Conservation (phyloP, 2,113 vertebrate genomes). For the Macheiramphus alcinus region DNA sequence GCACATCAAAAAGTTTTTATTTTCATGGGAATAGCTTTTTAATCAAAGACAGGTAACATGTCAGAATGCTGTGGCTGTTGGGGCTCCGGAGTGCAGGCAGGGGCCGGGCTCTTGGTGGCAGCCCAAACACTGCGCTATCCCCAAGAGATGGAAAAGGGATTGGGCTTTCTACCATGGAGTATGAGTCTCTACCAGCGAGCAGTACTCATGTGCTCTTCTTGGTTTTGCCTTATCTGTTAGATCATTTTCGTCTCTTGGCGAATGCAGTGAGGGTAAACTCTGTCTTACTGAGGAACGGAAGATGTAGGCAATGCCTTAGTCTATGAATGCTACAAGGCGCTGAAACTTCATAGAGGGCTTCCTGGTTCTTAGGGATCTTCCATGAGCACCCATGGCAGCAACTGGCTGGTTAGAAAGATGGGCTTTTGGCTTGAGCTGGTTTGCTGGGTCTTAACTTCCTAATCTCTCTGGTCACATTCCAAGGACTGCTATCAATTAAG, state of each 20-base stretch:
- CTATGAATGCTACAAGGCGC: background rate
- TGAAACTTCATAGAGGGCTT: background rate
- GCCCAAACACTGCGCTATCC: fast-evolving
- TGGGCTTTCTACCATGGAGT: background rate
- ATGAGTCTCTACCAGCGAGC: background rate
- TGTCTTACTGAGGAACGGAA: background rate
- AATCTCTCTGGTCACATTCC: background rate
- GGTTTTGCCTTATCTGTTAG: background rate
- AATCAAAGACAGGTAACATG: background rate
- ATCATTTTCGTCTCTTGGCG: fast-evolving
- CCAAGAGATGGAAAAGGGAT: background rate
- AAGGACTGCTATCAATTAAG: background rate
- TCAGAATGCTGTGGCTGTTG: too few relatives aligned
- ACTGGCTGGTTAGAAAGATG: background rate
- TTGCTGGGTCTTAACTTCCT: background rate
- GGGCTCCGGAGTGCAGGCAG: background rate
- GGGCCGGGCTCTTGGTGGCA: background rate
- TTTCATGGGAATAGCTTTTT: background rate
- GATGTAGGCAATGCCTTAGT: background rate
- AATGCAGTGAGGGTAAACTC: background rate
- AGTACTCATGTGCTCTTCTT: background rate
- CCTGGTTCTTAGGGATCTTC: background rate
- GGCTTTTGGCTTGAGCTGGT: background rate
- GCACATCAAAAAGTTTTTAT: fast-evolving
- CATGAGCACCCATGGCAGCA: background rate